phyloP scores from a whole-genome alignment of 2,113 vertebrate genomes.

The Baryphthengus martii region DNA sequence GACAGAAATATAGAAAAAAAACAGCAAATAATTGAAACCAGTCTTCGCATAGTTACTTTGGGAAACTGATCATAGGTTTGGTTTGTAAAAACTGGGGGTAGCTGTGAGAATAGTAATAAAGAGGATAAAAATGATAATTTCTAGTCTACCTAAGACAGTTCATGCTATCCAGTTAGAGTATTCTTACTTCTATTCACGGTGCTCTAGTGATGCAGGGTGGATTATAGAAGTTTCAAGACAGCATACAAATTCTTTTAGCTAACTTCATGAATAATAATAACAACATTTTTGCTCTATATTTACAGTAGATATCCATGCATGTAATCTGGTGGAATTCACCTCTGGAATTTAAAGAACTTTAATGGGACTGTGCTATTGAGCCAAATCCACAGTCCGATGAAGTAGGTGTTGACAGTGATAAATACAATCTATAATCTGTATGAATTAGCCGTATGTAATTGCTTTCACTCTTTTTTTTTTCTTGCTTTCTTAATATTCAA shows the following conservation, averaged over 20 bases:
- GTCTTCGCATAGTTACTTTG: not conserved
- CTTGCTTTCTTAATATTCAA: not conserved
- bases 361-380: not conserved
- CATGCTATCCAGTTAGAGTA: not conserved
- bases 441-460: not conserved
- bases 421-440: not conserved
- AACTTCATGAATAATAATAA: not conserved
- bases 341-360: constrained; percentile 1
- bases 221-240: not conserved
- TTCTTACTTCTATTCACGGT: not conserved
- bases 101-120: not conserved
- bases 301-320: not conserved
- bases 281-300: not conserved
- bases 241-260: not conserved
- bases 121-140: not conserved
- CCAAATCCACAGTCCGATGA: not conserved
- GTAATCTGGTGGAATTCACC: not conserved
- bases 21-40: not conserved
- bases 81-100: not conserved
- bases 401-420: not conserved
- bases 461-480: not conserved
- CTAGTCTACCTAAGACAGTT: not conserved
- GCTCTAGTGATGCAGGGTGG: not conserved
- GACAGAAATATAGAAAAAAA: not conserved
- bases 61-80: not conserved